Base-by-base conservation (phyloP, 2,888 invertebrate species). In the Podotricha telesiphe region DNA sequence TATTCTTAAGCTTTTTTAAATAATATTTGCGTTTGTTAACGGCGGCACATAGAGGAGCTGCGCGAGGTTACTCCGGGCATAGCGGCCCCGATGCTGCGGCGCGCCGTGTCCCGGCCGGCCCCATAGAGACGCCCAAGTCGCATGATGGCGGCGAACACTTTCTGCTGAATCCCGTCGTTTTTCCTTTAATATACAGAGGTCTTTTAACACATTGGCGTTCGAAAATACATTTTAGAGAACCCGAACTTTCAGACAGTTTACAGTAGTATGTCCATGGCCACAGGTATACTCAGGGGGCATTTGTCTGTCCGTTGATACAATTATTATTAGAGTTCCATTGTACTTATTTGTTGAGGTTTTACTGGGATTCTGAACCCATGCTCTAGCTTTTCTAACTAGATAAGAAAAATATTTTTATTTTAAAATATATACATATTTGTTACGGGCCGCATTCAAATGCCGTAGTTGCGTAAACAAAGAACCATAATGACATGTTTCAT, bases 61-160 rank as follows among this genome's bases (percentile, higher is more conserved):
- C 0, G 88, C 88, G 11, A 93, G 85, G 70, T 93, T 93, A 77
- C 84, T 87, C 55, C 93, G 77, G 2, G 89, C 90, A 72, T 90
- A 91, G 20, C 87, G 83, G 42, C 93, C 96, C 0, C 90, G 95
- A 45, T 85, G 84, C 71, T 83, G 84, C 8, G 93, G 93, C 0
- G 93, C 93, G 0, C 93, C 93, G 79, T 96, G 95, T 0, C 97
- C 97, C 0, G 97, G 97, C 58, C 96, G 94, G 34, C 97, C 97
- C 97, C 97, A 97, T 77, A 96, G 93, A 11, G 94, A 94, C 61
- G 95, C 94, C 95, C 96, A 96, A 1, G 96, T 96, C 75, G 94
- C 94, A 83, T 96, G 96, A 83, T 97, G 97, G 73, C 93, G 93
- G 63, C 94, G 93, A 68, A 95, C 95, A 76, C 94, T 94, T 82